Evolutionary conservation across 2,797 vertebrate species (phyloP).

Genomic region (Urocyon cinereoargenteus): DNA sequence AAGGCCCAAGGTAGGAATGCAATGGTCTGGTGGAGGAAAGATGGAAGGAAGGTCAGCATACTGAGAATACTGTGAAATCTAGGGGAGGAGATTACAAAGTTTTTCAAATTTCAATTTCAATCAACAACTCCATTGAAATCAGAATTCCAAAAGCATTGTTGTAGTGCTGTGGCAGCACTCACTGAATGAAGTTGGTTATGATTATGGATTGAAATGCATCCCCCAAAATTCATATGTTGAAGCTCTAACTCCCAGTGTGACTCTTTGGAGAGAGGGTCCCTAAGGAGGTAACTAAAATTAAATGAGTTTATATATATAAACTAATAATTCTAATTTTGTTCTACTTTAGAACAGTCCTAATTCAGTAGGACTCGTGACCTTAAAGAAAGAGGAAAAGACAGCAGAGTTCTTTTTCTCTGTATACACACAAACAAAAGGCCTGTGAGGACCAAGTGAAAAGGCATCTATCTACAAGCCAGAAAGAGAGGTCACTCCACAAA

Average conservation of each 20-base stretch:
- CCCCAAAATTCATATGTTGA: background rate
- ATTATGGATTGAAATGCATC: background rate
- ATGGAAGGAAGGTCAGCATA: background rate
- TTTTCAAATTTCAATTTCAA: background rate
- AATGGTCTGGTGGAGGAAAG: background rate
- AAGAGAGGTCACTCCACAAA: background rate
- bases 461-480: background rate
- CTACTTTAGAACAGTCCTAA: background rate
- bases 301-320: background rate
- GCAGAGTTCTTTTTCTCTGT: background rate
- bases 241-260: background rate
- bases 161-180: background rate
- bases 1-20: background rate
- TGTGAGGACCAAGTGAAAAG: background rate
- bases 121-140: background rate
- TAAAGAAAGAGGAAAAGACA: background rate
- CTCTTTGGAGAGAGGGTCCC: background rate
- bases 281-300: background rate
- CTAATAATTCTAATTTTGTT: too few species aligned
- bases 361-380: background rate
- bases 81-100: background rate
- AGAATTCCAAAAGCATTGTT: background rate
- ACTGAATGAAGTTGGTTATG: background rate
- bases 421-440: background rate
- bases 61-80: background rate